These are phyloP conservation scores for Noctua janthina DNA, from an alignment of 2,888 invertebrate genomes.

Conservation along the genomic window DNA sequence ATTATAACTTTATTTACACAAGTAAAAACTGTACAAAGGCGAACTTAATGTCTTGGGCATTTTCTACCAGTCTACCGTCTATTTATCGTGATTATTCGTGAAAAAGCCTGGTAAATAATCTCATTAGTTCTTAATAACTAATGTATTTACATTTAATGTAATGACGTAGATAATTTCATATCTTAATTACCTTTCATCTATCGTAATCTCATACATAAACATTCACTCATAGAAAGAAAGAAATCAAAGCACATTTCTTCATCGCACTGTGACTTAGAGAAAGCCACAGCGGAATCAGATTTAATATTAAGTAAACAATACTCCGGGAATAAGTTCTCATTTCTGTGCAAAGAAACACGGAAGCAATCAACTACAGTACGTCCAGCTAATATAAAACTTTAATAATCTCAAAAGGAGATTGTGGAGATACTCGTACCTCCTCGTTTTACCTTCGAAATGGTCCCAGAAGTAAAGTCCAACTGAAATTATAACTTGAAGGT, in stretches of 20 bases:
- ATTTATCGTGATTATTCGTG: background rate
- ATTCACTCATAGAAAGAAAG: background rate
- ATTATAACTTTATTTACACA: background rate
- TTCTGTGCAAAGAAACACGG: constrained; percentile 53
- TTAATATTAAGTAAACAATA: constrained; percentile 63
- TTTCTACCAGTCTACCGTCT: too few relatives aligned
- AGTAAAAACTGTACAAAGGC: too few relatives aligned
- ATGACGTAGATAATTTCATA: background rate
- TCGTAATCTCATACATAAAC: background rate
- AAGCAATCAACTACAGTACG: constrained; percentile 62
- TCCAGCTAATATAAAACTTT: constrained; percentile 62
- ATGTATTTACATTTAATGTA: background rate
- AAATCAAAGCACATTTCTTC: constrained; percentile 13
- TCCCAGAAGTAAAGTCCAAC: constrained; percentile 11
- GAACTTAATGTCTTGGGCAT: too few relatives aligned
- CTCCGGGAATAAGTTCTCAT: constrained; percentile 57
- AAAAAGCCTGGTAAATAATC: background rate
- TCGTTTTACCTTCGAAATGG: constrained; percentile 29
- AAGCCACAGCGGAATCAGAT: constrained; percentile 32
- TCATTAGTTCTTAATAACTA: background rate
- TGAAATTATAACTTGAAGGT: constrained; percentile 1
- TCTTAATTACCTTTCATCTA: background rate
- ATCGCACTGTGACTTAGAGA: constrained; percentile 1
- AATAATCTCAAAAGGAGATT: constrained; percentile 64
- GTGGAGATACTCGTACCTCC: constrained; percentile 17